Percentiles rank a stretch among this genome's conserved stretches.
These are phyloP conservation scores for Drosophila buzzatii DNA, from an alignment of 2,888 invertebrate species.

Conservation along the genomic window DNA sequence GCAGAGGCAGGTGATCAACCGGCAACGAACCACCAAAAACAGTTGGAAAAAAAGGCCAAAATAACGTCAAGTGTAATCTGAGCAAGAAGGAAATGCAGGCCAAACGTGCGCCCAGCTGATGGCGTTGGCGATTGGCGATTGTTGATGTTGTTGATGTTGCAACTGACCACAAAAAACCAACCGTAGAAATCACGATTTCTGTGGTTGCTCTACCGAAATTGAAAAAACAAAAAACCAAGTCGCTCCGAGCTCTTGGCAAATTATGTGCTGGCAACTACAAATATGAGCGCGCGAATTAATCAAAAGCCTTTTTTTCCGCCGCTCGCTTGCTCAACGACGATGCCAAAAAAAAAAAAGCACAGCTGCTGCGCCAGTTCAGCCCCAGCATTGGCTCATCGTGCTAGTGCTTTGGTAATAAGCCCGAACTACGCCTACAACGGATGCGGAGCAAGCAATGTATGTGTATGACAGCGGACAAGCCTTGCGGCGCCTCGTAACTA, in stretches of 20 bases:
- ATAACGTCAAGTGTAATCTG: slow-evolving; percentile 79
- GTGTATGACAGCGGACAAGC: slow-evolving; percentile 38
- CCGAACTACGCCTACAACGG: slow-evolving; percentile 62
- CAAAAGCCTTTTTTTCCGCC: slow-evolving; percentile 66
- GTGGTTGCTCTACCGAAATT: slow-evolving; percentile 59
- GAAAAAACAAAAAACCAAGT: slow-evolving; percentile 46
- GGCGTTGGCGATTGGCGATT: slow-evolving; percentile 77
- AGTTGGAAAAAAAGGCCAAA: slow-evolving; percentile 14
- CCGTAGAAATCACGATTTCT: slow-evolving; percentile 76
- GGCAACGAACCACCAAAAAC: slow-evolving; percentile 17
- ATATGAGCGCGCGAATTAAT: slow-evolving; percentile 79
- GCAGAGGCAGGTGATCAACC: slow-evolving; percentile 74
- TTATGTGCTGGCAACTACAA: slow-evolving; percentile 80
- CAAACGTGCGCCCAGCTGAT: slow-evolving; percentile 79
- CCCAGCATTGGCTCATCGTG: slow-evolving; percentile 43
- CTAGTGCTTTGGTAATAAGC: slow-evolving; percentile 46
- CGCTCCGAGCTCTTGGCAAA: slow-evolving; percentile 77
- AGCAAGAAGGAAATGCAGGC: slow-evolving; percentile 80
- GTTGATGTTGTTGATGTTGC: slow-evolving; percentile 67
- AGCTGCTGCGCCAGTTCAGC: slow-evolving; percentile 51
- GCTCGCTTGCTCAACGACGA: slow-evolving; percentile 67
- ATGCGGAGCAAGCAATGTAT: slow-evolving; percentile 27
- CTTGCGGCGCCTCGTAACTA: slow-evolving; percentile 41
- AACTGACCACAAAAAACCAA: slow-evolving; percentile 76
- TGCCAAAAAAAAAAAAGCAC: slow-evolving; percentile 19